Percentiles rank a stretch among this genome's conserved stretches.
Evolutionary conservation across 1,140 invertebrate species (phyloP).

Genomic region (Bombus huntii): DNA sequence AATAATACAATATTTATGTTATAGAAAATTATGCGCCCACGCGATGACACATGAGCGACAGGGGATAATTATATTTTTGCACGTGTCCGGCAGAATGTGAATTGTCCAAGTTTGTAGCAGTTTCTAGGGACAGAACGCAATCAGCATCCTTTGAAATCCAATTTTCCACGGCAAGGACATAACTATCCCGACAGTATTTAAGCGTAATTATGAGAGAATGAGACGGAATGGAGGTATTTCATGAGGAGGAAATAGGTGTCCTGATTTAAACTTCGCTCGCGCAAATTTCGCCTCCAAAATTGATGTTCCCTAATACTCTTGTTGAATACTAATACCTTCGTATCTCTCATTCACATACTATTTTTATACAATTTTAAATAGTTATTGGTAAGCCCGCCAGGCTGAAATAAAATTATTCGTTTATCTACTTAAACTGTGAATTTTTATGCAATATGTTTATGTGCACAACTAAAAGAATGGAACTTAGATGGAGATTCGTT

Average conservation of each 20-base stretch:
- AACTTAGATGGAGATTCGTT: no score
- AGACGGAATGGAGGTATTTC: conserved; percentile 1
- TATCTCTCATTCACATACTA: background rate
- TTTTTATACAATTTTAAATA: background rate
- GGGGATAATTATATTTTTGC: background rate
- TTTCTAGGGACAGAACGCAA: background rate
- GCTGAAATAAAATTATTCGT: no score
- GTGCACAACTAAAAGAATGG: no score
- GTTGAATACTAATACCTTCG: background rate
- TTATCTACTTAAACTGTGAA: no score
- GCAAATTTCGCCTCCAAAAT: background rate
- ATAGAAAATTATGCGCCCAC: no score
- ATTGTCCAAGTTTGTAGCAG: background rate
- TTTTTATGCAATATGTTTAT: no score
- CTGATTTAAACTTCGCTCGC: conserved; percentile 32
- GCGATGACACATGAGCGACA: no score
- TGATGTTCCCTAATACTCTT: background rate
- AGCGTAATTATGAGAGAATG: conserved; percentile 27
- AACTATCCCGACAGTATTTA: conserved; percentile 14
- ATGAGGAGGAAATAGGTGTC: background rate
- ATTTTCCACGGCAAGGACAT: background rate
- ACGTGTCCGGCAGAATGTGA: background rate
- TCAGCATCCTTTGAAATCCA: conserved; percentile 16
- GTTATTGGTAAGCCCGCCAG: no score
- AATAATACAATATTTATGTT: background rate